Conservation (phyloP, 2,797 vertebrate genomes). For the Tinamus major region DNA sequence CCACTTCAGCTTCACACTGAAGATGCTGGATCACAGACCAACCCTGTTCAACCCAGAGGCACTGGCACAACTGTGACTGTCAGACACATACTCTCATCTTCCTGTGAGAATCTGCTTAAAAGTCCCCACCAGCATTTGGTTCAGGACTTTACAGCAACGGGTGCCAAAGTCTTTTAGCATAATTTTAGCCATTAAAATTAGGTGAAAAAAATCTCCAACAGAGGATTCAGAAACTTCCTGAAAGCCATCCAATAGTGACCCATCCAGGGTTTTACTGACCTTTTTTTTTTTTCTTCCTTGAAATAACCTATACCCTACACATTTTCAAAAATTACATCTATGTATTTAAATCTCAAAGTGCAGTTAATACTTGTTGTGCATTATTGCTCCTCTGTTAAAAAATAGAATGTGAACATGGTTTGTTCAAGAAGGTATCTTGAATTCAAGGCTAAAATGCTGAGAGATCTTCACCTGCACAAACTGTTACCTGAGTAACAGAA, state of each 20-base stretch:
- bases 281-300: neutral
- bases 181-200: neutral
- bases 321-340: neutral
- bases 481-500: neutral
- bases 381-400: neutral
- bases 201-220: neutral
- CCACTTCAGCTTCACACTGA: neutral
- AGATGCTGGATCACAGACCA: neutral
- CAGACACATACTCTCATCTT: fast-evolving
- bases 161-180: neutral
- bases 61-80: neutral
- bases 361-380: neutral
- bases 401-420: neutral
- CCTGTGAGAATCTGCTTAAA: neutral
- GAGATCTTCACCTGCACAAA: neutral
- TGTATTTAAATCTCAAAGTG: neutral
- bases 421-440: neutral
- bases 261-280: neutral
- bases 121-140: neutral
- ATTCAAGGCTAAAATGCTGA: neutral
- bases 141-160: fast-evolving
- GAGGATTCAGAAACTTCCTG: neutral
- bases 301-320: neutral
- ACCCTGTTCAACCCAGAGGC: neutral
- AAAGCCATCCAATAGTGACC: neutral